Base-by-base conservation (phyloP, 2,888 invertebrate species). In the Sminthurinus aureus region DNA sequence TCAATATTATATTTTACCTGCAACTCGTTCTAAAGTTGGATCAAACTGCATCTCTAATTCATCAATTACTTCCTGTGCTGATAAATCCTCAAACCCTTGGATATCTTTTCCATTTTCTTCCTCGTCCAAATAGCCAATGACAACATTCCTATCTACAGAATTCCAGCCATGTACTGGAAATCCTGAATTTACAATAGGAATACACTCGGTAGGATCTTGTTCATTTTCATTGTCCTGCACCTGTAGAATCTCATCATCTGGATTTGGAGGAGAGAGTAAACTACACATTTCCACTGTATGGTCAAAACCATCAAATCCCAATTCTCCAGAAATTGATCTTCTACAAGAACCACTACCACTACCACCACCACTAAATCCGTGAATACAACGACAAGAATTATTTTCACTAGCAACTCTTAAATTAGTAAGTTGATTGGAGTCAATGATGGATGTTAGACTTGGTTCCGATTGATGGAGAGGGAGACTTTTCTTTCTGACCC, bases 61-160 rank as follows among this genome's bases (percentile, higher is more conserved):
- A 85, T 91, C 90, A 80, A 91, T 90, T 69, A 90, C 89, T 82
- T 91, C 90, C 86, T 90, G 89, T 22, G 90, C 90, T 69, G 83
- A 89, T 76, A 89, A 88, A 85, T 88, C 88, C 50, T 78, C 51
- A 18, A 74, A 81, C n/a, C 15, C 77, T 51, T 73, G 51, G 8
- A 75, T 64, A 52, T 15, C 52, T 9, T 66, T 52, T 58, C 73
- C 77, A 69, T 67, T 79, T 79, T 64, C 64, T 24, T 13, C 51
- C 51, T 87, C 86, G 74, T 88, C 88, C 52, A 85, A 58, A 64
- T 81, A 79, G 0, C 87, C 88, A 58, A 88, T 85, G 4, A 86
- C 86, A 18, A 88, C 85, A 78, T 88, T 86, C 67, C 79, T 85
- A 67, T 86, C 85, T 13, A 87, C 84, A 12, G 85, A 85, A 79